These are phyloP conservation scores for Hyla sarda DNA, from an alignment of 2,113 vertebrate genomes.

Conservation along the genomic window DNA sequence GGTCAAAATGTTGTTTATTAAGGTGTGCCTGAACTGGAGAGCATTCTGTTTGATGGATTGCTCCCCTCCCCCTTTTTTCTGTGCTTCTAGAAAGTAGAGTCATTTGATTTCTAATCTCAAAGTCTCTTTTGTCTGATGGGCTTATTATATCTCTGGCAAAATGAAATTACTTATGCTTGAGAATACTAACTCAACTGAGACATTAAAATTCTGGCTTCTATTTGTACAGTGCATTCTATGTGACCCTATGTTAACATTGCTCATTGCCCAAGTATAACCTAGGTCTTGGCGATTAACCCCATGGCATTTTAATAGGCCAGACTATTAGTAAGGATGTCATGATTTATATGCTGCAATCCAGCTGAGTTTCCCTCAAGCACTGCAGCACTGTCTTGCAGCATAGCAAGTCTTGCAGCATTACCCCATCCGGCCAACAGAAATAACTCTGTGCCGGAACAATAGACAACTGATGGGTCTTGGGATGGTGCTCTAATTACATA, in stretches of 20 bases:
- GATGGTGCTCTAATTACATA: no score
- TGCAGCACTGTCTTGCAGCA: no score
- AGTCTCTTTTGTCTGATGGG: background rate
- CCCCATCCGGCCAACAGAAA: no score
- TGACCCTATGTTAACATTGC: background rate
- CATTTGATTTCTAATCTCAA: slow-evolving; percentile 17
- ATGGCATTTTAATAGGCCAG: no score
- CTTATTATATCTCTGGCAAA: background rate
- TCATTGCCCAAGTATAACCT: background rate
- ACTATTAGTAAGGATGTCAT: no score
- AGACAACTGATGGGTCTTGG: no score
- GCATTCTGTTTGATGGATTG: slow-evolving; percentile 25
- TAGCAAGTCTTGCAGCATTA: no score
- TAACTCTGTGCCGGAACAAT: no score
- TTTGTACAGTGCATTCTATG: background rate
- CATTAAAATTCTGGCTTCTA: background rate
- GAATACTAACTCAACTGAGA: background rate
- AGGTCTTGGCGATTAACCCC: no score
- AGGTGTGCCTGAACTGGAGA: slow-evolving; percentile 20
- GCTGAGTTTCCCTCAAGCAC: no score
- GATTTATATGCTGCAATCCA: no score
- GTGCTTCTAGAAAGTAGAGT: background rate
- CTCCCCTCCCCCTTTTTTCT: background rate
- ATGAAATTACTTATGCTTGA: background rate
- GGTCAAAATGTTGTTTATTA: no score